Evolutionary conservation across 2,888 invertebrate species (phyloP), one percentile per base, ranked within the genome.

Genomic region (Tiliacea aurago): DNA sequence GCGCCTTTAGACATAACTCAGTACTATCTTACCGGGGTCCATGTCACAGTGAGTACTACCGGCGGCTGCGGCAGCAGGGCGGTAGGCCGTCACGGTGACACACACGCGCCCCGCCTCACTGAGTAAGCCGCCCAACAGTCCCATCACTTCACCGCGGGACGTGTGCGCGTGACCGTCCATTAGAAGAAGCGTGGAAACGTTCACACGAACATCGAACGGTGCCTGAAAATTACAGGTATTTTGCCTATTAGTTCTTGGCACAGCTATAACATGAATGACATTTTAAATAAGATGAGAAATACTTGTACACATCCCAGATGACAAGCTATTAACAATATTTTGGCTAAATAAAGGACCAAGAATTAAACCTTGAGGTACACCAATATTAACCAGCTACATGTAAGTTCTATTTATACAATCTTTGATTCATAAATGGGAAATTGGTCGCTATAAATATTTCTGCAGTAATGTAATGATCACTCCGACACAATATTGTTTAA

Each of bases 31-130:
- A 97, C 97, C 97, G 1, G 98, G 98, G 87, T 98, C 98, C 98
- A 98, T 98, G 85, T 98, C 98, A 91, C 98, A 98, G 93, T 98
- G 98, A 70, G 97, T 97, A 70, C 97, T 97, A 70, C 97, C 97
- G 43, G 96, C 96, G 33, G 97, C 96, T 81, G 98, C 98, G 70
- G 96, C 95, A 85, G 98, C 98, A 0, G 97, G 97, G 23, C 97
- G 95, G 89, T 98, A 98, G 4, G 89, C 90, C 37, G 85, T 70
- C 20, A 92, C 80, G 18, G 82, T 76, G 62, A 93, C 80, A 0
- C 15, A 43, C 33, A 6, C 33, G 10, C 61, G 64, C 5, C 49
- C 70, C 10, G 64, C 59, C 23, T 23, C 68, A 3, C 91, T 86
- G 91, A 95, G 96, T 67, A 88, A 80, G 6, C 98, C 98, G 23